phyloP scores from a whole-genome alignment of 2,888 invertebrate species.

The Phengaris alcon region DNA sequence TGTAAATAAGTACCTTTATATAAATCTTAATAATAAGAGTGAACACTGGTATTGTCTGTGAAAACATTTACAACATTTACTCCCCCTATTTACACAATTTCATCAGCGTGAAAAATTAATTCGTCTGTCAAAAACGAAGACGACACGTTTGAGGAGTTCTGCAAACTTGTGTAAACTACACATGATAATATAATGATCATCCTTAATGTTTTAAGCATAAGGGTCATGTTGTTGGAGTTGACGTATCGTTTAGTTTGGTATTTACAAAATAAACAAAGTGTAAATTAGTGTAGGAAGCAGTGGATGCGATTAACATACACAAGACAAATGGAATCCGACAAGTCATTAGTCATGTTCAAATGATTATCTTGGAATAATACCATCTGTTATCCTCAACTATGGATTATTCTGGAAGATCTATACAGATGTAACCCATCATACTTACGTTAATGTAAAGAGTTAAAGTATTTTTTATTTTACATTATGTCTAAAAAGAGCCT shows the following conservation, averaged over 20 bases:
- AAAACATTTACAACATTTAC: conserved; percentile 43
- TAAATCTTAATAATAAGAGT: not conserved
- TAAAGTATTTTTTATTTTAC: too few relatives aligned
- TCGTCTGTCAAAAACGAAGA: conserved; percentile 55
- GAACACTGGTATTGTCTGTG: not conserved
- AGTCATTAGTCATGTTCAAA: conserved; percentile 73
- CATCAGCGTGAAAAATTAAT: conserved; percentile 71
- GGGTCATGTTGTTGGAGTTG: conserved; percentile 31
- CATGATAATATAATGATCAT: not conserved
- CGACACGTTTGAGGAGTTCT: conserved; percentile 58
- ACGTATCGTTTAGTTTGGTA: conserved; percentile 46
- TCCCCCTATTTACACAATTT: conserved; percentile 63
- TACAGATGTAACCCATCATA: not conserved
- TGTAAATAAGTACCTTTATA: too few relatives aligned
- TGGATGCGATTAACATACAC: conserved; percentile 71
- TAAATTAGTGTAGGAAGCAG: conserved; percentile 68
- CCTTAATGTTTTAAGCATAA: conserved; percentile 32
- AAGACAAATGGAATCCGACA: conserved; percentile 54
- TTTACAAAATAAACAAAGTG: conserved; percentile 66
- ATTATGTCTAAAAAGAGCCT: too few relatives aligned
- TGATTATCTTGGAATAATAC: conserved; percentile 71
- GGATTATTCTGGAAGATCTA: conserved; percentile 37
- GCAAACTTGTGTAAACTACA: conserved; percentile 37
- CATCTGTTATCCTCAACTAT: conserved; percentile 57
- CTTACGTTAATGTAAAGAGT: too few relatives aligned